Conservation (phyloP, 2,797 vertebrate genomes). For the Simalia tracyae region DNA sequence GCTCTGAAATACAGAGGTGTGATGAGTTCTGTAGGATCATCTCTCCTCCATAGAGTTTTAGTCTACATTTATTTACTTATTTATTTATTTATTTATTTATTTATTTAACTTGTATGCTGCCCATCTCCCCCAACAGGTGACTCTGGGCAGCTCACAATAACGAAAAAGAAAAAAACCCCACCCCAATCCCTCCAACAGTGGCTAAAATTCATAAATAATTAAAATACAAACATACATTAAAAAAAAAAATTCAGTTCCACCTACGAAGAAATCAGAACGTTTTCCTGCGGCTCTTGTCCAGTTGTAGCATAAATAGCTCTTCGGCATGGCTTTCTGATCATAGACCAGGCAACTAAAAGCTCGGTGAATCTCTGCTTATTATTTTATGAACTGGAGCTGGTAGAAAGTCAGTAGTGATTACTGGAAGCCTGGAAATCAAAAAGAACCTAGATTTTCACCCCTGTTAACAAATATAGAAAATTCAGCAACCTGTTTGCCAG, state of each 20-base stretch:
- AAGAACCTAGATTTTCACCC: background rate
- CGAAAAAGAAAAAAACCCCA: too few relatives aligned
- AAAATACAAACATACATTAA: too few relatives aligned
- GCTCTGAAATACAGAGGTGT: background rate
- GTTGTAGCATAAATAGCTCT: background rate
- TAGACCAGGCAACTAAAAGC: background rate
- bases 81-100: too few relatives aligned
- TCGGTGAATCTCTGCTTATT: background rate
- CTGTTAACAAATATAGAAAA: background rate
- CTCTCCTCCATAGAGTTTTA: too few relatives aligned
- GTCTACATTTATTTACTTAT: too few relatives aligned
- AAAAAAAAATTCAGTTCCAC: background rate
- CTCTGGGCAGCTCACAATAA: too few relatives aligned
- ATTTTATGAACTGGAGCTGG: background rate
- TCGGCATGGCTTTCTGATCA: background rate
- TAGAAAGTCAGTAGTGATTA: background rate
- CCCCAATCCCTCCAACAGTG: too few relatives aligned
- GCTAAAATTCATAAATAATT: too few relatives aligned
- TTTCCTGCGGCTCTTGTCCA: background rate
- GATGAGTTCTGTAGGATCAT: background rate
- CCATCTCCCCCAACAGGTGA: too few relatives aligned
- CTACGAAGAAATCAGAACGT: background rate
- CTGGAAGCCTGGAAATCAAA: background rate
- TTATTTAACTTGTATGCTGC: too few relatives aligned
- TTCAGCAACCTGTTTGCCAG: too few relatives aligned